These are phyloP conservation scores for Philypnodon macrostomus DNA, from an alignment of 2,797 vertebrate genomes.

Conservation along the genomic window DNA sequence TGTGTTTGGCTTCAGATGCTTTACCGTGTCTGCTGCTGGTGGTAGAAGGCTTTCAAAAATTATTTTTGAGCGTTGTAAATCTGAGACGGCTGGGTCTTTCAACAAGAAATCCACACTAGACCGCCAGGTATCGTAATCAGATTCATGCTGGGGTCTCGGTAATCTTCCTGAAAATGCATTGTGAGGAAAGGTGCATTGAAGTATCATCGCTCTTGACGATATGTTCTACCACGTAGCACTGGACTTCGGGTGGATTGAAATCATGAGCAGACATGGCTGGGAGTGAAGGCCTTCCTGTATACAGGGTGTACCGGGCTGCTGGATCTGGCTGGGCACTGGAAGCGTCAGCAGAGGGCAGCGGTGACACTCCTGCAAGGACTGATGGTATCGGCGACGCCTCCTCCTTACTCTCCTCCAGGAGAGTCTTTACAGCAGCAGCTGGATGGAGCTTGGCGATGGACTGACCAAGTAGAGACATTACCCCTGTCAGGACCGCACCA, in stretches of 20 bases:
- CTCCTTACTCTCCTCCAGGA: too few species aligned
- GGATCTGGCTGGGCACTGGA: too few species aligned
- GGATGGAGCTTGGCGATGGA: too few species aligned
- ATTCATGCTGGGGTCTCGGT: slow-evolving; percentile 9
- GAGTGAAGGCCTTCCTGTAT: background rate
- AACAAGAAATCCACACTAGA: slow-evolving; percentile 17
- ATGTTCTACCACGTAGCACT: too few species aligned
- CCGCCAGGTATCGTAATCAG: slow-evolving; percentile 11
- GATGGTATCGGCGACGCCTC: too few species aligned
- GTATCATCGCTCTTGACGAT: background rate
- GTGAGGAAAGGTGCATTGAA: background rate
- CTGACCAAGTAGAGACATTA: too few species aligned
- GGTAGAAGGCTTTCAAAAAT: slow-evolving; percentile 21
- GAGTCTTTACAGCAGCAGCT: too few species aligned
- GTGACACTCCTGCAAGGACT: background rate
- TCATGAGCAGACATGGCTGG: too few species aligned
- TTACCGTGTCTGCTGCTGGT: slow-evolving; percentile 21
- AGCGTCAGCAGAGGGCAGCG: too few species aligned
- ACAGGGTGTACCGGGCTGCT: background rate
- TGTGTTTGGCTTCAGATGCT: background rate
- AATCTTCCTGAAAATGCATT: slow-evolving; percentile 15
- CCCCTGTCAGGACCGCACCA: too few species aligned
- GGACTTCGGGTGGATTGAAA: background rate
- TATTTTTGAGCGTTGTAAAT: slow-evolving; percentile 3
- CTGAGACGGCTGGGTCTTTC: slow-evolving; percentile 5